Evolutionary conservation across 1,140 invertebrate species (phyloP).

Genomic region (Philotrypesis tridentata): DNA sequence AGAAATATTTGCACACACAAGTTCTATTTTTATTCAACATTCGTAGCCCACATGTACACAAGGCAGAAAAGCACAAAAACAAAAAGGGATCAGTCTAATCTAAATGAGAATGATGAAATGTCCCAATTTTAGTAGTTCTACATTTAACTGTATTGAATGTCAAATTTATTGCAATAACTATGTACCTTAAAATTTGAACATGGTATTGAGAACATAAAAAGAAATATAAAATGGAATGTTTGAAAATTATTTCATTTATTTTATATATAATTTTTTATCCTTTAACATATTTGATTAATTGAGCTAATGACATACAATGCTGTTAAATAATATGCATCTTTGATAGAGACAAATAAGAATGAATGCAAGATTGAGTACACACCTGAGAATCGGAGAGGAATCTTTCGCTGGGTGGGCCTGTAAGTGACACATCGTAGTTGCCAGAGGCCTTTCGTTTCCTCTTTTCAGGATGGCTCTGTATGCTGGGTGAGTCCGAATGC

Average conservation of each 20-base stretch:
- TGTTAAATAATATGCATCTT: no score
- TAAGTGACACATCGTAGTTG: conserved; percentile 79
- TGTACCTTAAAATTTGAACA: not conserved
- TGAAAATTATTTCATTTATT: not conserved
- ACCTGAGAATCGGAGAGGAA: conserved; percentile 81
- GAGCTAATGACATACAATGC: no score
- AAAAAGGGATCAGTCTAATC: conserved; percentile 23
- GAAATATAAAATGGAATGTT: not conserved
- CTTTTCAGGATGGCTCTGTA: conserved; percentile 75
- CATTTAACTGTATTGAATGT: not conserved
- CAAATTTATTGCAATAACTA: not conserved
- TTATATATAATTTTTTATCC: no score
- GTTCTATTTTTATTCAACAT: conserved; percentile 30
- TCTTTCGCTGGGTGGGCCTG: conserved; percentile 79
- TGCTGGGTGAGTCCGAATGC: conserved; percentile 66
- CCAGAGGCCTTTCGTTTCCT: conserved; percentile 82
- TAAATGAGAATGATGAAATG: not conserved
- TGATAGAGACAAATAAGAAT: no score
- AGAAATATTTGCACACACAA: conserved; percentile 31
- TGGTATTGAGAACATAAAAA: not conserved
- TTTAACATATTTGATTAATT: no score
- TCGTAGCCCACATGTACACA: conserved; percentile 4
- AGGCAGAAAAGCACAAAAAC: conserved; percentile 23
- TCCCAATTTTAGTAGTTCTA: not conserved
- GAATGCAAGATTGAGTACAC: conserved; percentile 5